phyloP scores from a whole-genome alignment of 2,797 vertebrate genomes.

The Phoeniculus purpureus region DNA sequence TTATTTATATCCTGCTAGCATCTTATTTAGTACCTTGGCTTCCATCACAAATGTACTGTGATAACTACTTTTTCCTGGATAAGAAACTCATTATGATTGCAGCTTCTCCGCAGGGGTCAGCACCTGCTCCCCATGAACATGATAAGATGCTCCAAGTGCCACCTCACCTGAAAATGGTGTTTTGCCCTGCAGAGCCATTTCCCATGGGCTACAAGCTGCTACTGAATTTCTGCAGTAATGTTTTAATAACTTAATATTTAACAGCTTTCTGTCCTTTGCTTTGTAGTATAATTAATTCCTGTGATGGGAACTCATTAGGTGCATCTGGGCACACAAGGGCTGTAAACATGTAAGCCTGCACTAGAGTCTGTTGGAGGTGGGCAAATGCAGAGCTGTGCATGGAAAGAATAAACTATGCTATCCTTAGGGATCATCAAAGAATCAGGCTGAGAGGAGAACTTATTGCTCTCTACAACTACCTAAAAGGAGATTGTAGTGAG shows the following conservation, averaged over 20 bases:
- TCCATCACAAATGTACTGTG: slow-evolving; percentile 18
- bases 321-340: background rate
- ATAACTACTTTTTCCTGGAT: slow-evolving; percentile 25
- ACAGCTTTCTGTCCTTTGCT: slow-evolving; percentile 14
- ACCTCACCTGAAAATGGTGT: slow-evolving; percentile 23
- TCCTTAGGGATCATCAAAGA: background rate
- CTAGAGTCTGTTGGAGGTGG: background rate
- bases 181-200: slow-evolving; percentile 32
- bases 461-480: no score
- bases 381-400: background rate
- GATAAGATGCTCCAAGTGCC: slow-evolving; percentile 12
- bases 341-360: background rate
- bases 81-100: slow-evolving; percentile 27
- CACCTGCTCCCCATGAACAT: slow-evolving; percentile 21
- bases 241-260: slow-evolving; percentile 60
- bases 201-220: slow-evolving; percentile 7
- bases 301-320: background rate
- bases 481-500: no score
- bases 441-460: background rate
- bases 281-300: slow-evolving; percentile 54
- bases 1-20: slow-evolving; percentile 59
- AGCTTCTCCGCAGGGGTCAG: slow-evolving; percentile 28
- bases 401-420: background rate
- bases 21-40: slow-evolving; percentile 27
- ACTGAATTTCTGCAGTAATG: slow-evolving; percentile 32